Evolutionary conservation across 2,888 invertebrate genomes (phyloP).

Genomic region (Sphecodes monilicornis): DNA sequence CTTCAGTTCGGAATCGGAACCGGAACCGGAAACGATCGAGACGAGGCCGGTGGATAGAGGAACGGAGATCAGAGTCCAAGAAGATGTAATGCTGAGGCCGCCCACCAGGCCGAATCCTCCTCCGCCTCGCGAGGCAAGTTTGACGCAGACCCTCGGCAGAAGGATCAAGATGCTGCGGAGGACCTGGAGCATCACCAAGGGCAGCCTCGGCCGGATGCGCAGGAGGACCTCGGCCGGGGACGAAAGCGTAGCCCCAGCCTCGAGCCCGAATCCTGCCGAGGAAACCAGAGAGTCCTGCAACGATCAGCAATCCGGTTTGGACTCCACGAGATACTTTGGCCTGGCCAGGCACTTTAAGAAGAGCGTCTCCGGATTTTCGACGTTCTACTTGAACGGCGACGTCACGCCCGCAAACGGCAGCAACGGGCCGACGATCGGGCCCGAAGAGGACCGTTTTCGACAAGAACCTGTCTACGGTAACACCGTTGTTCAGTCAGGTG

Average conservation of each 20-base stretch:
- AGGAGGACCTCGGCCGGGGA: constrained; percentile 72
- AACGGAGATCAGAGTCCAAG: background rate
- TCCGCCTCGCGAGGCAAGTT: constrained; percentile 79
- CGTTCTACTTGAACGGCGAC: constrained; percentile 80
- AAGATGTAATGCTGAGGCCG: constrained; percentile 63
- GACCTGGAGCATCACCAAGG: constrained; percentile 83
- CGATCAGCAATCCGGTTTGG: constrained; percentile 61
- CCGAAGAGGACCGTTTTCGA: constrained; percentile 21
- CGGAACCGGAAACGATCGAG: constrained; percentile 33
- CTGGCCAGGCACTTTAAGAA: constrained; percentile 79
- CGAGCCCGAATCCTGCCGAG: constrained; percentile 30
- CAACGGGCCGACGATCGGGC: constrained; percentile 42
- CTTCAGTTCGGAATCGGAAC: constrained; percentile 76
- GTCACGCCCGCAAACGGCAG: constrained; percentile 17
- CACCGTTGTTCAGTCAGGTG: constrained; percentile 42
- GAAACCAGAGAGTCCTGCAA: constrained; percentile 58
- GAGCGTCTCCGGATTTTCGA: constrained; percentile 75
- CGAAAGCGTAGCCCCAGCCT: constrained; percentile 32
- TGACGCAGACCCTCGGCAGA: constrained; percentile 79
- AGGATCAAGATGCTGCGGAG: constrained; percentile 80
- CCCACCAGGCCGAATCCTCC: constrained; percentile 79
- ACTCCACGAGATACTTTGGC: constrained; percentile 77
- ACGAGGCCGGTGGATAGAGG: background rate
- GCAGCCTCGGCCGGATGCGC: constrained; percentile 79
- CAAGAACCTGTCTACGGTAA: constrained; percentile 77